These are phyloP conservation scores for Hemiprocne comata DNA, from an alignment of 2,113 vertebrate species.

Conservation along the genomic window DNA sequence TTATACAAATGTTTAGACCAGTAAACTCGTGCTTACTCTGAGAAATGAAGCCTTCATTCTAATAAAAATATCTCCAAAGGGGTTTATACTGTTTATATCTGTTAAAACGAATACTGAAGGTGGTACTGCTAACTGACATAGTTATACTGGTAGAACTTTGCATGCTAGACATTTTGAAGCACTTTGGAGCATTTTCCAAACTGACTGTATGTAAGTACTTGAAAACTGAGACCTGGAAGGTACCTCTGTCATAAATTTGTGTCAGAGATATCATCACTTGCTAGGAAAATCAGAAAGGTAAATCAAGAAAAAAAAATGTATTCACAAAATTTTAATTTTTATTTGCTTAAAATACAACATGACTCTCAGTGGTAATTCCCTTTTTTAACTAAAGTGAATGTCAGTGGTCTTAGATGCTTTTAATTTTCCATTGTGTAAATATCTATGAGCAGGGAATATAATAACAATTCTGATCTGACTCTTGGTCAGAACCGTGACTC, in stretches of 20 bases:
- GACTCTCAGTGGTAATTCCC: neutral
- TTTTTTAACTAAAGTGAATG: neutral
- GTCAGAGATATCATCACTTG: neutral
- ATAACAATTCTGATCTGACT: neutral
- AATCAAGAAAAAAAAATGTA: neutral
- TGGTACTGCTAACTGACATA: neutral
- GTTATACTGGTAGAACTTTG: neutral
- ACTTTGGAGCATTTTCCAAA: neutral
- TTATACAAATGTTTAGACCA: neutral
- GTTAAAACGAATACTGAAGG: neutral
- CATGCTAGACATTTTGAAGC: neutral
- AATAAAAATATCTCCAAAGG: neutral
- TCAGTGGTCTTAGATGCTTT: neutral
- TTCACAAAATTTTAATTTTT: neutral
- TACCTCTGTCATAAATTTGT: neutral
- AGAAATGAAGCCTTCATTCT: neutral
- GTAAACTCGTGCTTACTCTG: neutral
- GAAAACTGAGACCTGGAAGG: neutral
- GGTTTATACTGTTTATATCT: neutral
- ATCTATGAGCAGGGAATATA: neutral
- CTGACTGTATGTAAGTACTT: neutral
- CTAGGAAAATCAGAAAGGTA: neutral
- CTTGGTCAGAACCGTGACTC: neutral
- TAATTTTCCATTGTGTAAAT: neutral
- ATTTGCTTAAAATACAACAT: neutral